These are phyloP conservation scores for Chloroceryle inda DNA, from an alignment of 2,797 vertebrate genomes.

Conservation along the genomic window DNA sequence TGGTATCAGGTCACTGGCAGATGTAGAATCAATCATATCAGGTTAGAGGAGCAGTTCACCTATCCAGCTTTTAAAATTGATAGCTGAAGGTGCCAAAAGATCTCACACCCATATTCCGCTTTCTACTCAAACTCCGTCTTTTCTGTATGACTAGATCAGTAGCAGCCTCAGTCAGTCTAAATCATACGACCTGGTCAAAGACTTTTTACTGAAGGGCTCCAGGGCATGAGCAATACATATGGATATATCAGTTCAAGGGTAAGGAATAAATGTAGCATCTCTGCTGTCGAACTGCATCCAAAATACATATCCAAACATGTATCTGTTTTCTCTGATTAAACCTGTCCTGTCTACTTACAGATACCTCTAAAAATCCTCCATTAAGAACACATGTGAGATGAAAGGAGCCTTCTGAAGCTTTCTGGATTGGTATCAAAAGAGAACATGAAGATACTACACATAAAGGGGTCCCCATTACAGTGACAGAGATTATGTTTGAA, in stretches of 20 bases:
- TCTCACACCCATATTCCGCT: neutral
- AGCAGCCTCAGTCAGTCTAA: neutral
- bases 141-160: neutral
- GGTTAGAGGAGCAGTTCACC: neutral
- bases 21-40: too few species aligned
- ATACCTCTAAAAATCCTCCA: constrained; percentile 82
- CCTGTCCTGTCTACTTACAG: constrained; percentile 74
- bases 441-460: neutral
- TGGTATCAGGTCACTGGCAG: neutral
- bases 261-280: neutral
- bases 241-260: neutral
- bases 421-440: neutral
- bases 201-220: neutral
- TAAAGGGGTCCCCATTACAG: neutral
- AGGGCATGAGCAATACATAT: neutral
- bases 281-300: neutral
- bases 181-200: neutral
- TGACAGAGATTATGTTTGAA: neutral
- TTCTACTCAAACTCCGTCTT: neutral
- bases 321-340: neutral
- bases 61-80: neutral
- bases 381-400: constrained; percentile 86
- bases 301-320: neutral
- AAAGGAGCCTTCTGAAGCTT: constrained; percentile 5
- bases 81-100: neutral